Conservation (phyloP, 1,140 invertebrate species). For the Cotesia typhae region DNA sequence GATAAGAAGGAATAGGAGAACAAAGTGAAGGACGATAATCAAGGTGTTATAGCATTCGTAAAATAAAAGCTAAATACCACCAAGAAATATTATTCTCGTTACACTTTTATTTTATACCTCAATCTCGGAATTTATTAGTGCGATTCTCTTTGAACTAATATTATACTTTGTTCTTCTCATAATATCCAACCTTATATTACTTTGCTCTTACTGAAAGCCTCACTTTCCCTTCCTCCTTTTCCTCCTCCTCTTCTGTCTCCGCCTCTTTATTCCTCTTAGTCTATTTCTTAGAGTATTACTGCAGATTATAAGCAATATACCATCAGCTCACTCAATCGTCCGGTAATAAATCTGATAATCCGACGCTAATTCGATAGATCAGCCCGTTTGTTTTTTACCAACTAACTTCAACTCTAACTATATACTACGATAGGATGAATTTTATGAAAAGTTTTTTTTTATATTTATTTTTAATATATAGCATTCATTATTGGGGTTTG, state of each 20-base stretch:
- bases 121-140: background rate
- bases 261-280: too few relatives aligned
- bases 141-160: background rate
- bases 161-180: background rate
- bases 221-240: too few relatives aligned
- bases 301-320: constrained; percentile 11
- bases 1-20: background rate
- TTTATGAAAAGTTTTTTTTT: background rate
- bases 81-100: constrained; percentile 7
- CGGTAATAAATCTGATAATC: constrained; percentile 21
- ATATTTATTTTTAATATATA: too few relatives aligned
- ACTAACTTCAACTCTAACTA: too few relatives aligned
- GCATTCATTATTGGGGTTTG: background rate
- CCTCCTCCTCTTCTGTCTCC: too few relatives aligned
- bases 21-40: constrained; percentile 18
- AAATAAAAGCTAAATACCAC: constrained; percentile 16
- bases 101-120: background rate
- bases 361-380: constrained; percentile 14
- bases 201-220: background rate
- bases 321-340: background rate
- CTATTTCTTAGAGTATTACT: constrained; percentile 1
- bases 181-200: constrained; percentile 11
- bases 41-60: constrained; percentile 1
- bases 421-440: background rate
- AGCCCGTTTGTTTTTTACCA: constrained; percentile 11